phyloP scores from a whole-genome alignment of 2,113 vertebrate species.

The Steatornis caripensis region DNA sequence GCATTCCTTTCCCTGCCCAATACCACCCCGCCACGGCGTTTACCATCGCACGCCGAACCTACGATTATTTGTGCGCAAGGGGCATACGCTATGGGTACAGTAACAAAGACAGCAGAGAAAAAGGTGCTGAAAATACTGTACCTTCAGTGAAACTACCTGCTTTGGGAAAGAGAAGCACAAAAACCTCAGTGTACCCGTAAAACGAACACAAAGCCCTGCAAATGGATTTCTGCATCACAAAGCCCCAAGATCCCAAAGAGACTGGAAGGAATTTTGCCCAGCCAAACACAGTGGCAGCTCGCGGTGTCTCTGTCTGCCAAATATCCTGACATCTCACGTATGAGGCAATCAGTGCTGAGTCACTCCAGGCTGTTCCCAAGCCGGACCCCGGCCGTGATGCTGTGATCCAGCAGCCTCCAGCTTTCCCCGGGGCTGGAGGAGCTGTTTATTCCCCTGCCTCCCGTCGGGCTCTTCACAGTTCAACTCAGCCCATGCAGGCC shows the following conservation, averaged over 20 bases:
- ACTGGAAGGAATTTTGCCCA: neutral
- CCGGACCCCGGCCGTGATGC: neutral
- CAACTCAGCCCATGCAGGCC: neutral
- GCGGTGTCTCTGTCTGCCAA: neutral
- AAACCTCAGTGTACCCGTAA: neutral
- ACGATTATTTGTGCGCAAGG: fast-evolving
- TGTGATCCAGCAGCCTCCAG: neutral
- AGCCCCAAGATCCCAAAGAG: neutral
- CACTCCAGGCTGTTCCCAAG: neutral
- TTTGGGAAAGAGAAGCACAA: neutral
- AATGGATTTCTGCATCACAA: neutral
- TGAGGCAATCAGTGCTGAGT: neutral
- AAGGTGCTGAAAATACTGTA: neutral
- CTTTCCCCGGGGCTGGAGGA: neutral
- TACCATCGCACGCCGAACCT: fast-evolving
- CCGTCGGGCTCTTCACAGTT: neutral
- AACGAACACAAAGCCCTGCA: neutral
- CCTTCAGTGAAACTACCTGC: neutral
- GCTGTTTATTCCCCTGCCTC: neutral
- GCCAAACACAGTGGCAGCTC: neutral
- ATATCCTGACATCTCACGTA: fast-evolving
- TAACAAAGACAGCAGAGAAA: neutral
- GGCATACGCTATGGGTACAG: fast-evolving
- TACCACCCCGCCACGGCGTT: fast-evolving
- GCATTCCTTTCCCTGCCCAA: neutral